phyloP scores from a whole-genome alignment of 1,140 invertebrate species.

The Agraylea sexmaculata region DNA sequence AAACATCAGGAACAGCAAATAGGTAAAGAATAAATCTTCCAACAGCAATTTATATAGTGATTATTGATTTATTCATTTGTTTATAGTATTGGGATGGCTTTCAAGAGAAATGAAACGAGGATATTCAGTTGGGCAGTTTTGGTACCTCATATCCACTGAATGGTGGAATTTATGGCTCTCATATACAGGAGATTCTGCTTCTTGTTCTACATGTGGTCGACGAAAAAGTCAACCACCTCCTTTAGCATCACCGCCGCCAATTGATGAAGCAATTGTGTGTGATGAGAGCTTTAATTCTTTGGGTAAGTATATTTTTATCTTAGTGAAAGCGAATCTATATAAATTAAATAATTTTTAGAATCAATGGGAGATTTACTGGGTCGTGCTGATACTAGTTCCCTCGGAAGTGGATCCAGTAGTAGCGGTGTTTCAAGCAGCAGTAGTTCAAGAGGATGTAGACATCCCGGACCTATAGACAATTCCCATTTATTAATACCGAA shows the following conservation, averaged over 20 bases:
- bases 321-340: not conserved
- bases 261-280: constrained; percentile 47
- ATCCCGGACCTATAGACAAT: constrained; percentile 71
- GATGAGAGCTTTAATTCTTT: constrained; percentile 53
- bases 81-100: constrained; percentile 62
- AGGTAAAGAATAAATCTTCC: constrained; percentile 28
- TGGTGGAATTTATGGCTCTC: constrained; percentile 75
- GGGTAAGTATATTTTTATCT: constrained; percentile 23
- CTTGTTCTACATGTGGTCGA: constrained; percentile 13
- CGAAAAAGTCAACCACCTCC: constrained; percentile 25
- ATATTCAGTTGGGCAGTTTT: constrained; percentile 66
- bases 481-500: constrained; percentile 49
- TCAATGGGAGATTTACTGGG: constrained; percentile 44
- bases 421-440: constrained; percentile 43
- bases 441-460: constrained; percentile 26
- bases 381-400: constrained; percentile 39
- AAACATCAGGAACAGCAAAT: constrained; percentile 70
- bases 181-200: constrained; percentile 42
- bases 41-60: constrained; percentile 1
- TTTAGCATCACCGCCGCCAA: constrained; percentile 24
- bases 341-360: constrained; percentile 29
- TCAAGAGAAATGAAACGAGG: constrained; percentile 60
- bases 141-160: constrained; percentile 71
- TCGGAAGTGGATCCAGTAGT: constrained; percentile 43
- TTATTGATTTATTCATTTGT: constrained; percentile 16